Conservation (phyloP, 2,113 vertebrate genomes). For the Pseudopipra pipra region DNA sequence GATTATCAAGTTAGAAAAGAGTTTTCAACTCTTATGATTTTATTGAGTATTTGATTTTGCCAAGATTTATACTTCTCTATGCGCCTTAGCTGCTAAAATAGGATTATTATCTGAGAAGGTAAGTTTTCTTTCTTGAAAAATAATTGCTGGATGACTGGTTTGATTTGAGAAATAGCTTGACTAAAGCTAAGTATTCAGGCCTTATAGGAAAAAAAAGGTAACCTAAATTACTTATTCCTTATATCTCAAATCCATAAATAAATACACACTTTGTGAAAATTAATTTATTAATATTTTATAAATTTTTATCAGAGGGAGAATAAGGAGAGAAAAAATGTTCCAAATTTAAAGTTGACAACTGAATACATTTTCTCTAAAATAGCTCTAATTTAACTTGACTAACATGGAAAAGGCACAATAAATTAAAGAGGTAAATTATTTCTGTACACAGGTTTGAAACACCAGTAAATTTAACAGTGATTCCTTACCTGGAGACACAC, state of each 20-base stretch:
- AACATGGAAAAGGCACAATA: not conserved
- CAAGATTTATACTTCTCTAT: not conserved
- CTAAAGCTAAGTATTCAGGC: not conserved
- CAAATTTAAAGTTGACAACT: not conserved
- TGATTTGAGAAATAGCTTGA: not conserved
- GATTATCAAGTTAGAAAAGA: not conserved
- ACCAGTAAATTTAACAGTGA: not conserved
- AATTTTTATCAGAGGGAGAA: not conserved
- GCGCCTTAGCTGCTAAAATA: not conserved
- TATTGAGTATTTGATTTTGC: slow-evolving; percentile 7
- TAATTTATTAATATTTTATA: not conserved
- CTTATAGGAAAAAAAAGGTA: not conserved
- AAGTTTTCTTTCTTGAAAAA: not conserved
- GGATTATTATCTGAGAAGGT: not conserved
- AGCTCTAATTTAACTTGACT: not conserved
- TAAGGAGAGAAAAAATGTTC: not conserved
- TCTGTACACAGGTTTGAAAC: not conserved
- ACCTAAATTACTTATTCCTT: not conserved
- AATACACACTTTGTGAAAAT: not conserved
- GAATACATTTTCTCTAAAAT: not conserved
- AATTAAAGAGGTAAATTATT: not conserved
- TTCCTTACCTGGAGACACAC: not conserved
- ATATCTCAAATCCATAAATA: not conserved
- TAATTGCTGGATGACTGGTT: not conserved
- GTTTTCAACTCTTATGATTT: not conserved